phyloP scores from a whole-genome alignment of 2,113 vertebrate genomes.

The Hydrolagus affinis region DNA sequence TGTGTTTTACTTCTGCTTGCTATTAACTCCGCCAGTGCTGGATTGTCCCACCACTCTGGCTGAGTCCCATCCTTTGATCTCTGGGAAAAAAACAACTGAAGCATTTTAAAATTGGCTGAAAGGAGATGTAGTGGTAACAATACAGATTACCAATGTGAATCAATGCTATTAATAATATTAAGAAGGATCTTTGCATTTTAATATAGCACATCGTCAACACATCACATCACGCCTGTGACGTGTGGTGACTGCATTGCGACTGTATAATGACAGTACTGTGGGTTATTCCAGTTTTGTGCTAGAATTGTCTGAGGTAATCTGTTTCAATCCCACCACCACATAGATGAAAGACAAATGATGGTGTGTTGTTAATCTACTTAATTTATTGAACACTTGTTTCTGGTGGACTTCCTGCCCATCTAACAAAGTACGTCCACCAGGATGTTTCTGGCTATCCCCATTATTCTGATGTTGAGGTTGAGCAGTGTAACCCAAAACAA shows the following conservation, averaged over 20 bases:
- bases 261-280: too few species aligned
- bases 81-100: too few species aligned
- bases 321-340: not conserved
- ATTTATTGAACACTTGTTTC: not conserved
- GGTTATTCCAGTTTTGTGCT: not conserved
- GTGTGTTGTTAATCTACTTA: not conserved
- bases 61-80: not conserved
- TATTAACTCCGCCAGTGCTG: constrained; percentile 3
- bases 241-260: not conserved
- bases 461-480: constrained; percentile 54
- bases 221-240: not conserved
- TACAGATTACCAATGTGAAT: too few species aligned
- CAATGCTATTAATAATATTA: too few species aligned
- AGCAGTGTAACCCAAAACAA: constrained; percentile 64
- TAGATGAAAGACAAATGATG: not conserved
- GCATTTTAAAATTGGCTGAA: too few species aligned
- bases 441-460: not conserved
- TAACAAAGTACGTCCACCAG: not conserved
- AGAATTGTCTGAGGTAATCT: not conserved
- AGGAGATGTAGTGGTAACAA: too few species aligned
- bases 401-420: not conserved
- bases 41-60: not conserved
- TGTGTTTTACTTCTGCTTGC: not conserved
- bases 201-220: too few species aligned
- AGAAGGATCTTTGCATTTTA: too few species aligned